phyloP scores from a whole-genome alignment of 2,888 invertebrate genomes.

The Drosophila stalkeri region DNA sequence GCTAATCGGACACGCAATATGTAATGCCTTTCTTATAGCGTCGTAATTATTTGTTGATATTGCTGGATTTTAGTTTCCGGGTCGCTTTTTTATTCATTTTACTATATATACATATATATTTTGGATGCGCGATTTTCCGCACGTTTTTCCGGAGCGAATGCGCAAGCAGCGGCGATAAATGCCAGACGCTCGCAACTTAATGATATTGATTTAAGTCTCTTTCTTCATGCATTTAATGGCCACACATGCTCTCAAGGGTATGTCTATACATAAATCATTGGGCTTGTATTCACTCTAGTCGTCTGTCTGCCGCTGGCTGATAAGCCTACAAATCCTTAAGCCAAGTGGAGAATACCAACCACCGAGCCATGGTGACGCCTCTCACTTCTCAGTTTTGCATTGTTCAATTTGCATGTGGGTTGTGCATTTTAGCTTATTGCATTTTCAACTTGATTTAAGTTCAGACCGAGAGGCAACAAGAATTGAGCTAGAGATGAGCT shows the following conservation, averaged over 20 bases:
- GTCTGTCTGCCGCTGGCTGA: constrained; percentile 45
- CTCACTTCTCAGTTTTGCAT: constrained; percentile 9
- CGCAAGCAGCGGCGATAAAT: constrained; percentile 41
- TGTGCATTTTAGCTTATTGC: constrained; percentile 39
- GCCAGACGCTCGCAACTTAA: constrained; percentile 40
- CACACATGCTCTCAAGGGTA: constrained; percentile 5
- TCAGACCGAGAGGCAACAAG: constrained; percentile 2
- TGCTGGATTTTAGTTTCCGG: constrained; percentile 58
- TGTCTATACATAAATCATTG: constrained; percentile 29
- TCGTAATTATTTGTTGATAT: constrained; percentile 59
- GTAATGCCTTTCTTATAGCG: constrained; percentile 49
- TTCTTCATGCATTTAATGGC: constrained; percentile 36
- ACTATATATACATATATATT: constrained; percentile 12
- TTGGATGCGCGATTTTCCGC: constrained; percentile 69
- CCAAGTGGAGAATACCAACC: constrained; percentile 31
- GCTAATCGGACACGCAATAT: constrained; percentile 65
- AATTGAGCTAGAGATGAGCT: constrained; percentile 24
- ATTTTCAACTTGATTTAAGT: constrained; percentile 33
- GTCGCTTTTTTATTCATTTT: constrained; percentile 6
- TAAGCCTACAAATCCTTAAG: constrained; percentile 51
- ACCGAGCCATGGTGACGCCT: constrained; percentile 45
- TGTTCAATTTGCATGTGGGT: constrained; percentile 42
- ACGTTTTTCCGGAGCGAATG: constrained; percentile 44
- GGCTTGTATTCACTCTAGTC: constrained; percentile 15
- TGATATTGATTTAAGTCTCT: constrained; percentile 50